phyloP scores from a whole-genome alignment of 2,888 invertebrate genomes.

The Drosophila cognata region DNA sequence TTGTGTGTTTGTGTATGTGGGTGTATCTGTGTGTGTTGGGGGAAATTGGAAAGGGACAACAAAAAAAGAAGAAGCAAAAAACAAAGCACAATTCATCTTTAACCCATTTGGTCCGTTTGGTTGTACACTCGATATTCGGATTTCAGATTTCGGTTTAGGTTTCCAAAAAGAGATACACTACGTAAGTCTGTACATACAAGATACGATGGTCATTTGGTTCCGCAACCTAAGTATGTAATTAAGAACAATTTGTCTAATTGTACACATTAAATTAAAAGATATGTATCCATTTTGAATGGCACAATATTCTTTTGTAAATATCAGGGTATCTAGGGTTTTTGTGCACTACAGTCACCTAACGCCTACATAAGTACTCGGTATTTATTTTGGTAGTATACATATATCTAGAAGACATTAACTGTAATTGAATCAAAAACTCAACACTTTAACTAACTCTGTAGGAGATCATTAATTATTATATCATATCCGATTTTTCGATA shows the following conservation, averaged over 20 bases:
- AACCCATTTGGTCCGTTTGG: slow-evolving; percentile 67
- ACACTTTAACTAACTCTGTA: slow-evolving; percentile 5
- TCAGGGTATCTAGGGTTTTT: slow-evolving; percentile 28
- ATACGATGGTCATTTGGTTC: slow-evolving; percentile 65
- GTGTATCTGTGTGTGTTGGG: neutral
- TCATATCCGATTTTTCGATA: slow-evolving; percentile 3
- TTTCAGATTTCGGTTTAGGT: slow-evolving; percentile 16
- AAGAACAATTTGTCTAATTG: slow-evolving; percentile 39
- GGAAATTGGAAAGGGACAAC: slow-evolving; percentile 7
- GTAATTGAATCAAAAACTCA: slow-evolving; percentile 9
- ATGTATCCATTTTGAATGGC: slow-evolving; percentile 76
- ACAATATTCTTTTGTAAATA: slow-evolving; percentile 42
- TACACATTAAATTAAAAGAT: slow-evolving; percentile 55
- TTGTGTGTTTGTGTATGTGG: neutral
- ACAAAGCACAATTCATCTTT: slow-evolving; percentile 17
- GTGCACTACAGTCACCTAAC: slow-evolving; percentile 34
- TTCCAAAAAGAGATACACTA: slow-evolving; percentile 38
- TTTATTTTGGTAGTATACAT: slow-evolving; percentile 9
- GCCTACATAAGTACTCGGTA: slow-evolving; percentile 19
- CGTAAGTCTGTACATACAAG: slow-evolving; percentile 33
- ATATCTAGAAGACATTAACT: slow-evolving; percentile 21
- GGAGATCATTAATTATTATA: slow-evolving; percentile 7
- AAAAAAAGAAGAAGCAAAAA: neutral
- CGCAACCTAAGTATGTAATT: slow-evolving; percentile 64
- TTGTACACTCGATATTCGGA: slow-evolving; percentile 22